A percentile compares a stretch with the other conserved stretches of the same genome.
Evolutionary conservation across 2,888 invertebrate species (phyloP).

Genomic region (Dasysyrphus albostriatus): DNA sequence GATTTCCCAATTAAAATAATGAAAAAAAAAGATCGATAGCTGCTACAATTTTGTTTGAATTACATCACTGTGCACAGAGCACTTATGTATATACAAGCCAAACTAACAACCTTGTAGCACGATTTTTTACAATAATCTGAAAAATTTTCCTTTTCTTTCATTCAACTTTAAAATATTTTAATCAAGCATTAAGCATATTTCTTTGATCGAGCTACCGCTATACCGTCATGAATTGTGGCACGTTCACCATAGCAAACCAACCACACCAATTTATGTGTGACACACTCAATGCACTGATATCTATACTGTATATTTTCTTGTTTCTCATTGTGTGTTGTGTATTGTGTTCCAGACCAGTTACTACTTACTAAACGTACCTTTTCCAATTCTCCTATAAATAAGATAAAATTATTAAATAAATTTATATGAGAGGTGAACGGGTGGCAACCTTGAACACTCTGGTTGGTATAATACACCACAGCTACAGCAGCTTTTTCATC

Average conservation of each 20-base stretch:
- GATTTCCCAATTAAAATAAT: constrained; percentile 44
- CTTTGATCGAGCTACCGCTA: constrained; percentile 24
- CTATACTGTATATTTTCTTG: background rate
- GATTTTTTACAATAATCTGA: constrained; percentile 57
- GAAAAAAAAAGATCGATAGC: constrained; percentile 13
- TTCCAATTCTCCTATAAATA: constrained; percentile 42
- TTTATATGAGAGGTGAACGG: constrained; percentile 62
- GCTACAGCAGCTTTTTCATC: constrained; percentile 1
- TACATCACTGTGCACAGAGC: constrained; percentile 27
- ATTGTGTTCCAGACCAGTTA: background rate
- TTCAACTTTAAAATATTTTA: constrained; percentile 62
- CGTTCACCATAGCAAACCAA: constrained; percentile 15
- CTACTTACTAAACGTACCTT: background rate
- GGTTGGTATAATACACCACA: background rate
- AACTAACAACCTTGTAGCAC: constrained; percentile 66
- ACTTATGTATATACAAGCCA: constrained; percentile 1
- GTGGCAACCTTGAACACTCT: constrained; percentile 65
- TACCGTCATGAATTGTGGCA: constrained; percentile 40
- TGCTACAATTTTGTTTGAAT: constrained; percentile 38
- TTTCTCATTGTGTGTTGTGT: constrained; percentile 1
- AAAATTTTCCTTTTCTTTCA: constrained; percentile 47
- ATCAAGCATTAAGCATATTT: constrained; percentile 71
- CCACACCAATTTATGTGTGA: constrained; percentile 43
- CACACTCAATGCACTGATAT: constrained; percentile 35
- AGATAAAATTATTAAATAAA: constrained; percentile 53